phyloP scores from a whole-genome alignment of 2,113 vertebrate species.

The Fregetta grallaria region DNA sequence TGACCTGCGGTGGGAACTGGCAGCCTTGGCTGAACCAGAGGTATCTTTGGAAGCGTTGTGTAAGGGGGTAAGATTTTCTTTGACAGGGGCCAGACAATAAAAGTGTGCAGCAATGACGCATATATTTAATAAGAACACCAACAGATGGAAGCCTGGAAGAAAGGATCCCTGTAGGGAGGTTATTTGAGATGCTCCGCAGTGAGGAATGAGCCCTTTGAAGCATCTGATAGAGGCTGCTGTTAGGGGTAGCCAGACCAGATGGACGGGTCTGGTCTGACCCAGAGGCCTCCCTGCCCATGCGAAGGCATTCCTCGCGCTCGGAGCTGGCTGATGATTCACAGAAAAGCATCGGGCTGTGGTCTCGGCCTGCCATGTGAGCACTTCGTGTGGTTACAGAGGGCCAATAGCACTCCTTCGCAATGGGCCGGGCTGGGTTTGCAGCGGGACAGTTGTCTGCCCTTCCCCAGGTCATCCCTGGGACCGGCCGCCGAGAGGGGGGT shows the following conservation, averaged over 20 bases:
- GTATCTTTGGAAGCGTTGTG: not conserved
- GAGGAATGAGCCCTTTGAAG: constrained; percentile 28
- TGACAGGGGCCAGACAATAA: not conserved
- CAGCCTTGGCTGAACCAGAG: not conserved
- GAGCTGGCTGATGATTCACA: not conserved
- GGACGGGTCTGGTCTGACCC: not conserved
- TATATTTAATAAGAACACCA: not conserved
- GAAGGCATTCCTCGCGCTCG: not conserved
- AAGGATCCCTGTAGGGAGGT: constrained; percentile 7
- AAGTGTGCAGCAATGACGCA: not conserved
- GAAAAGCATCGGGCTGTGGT: not conserved
- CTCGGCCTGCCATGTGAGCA: not conserved
- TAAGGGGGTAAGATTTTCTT: not conserved
- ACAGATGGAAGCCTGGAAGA: not conserved
- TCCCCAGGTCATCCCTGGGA: not conserved
- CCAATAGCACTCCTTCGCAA: not conserved
- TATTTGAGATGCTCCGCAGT: not conserved
- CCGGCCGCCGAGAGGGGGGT: not conserved
- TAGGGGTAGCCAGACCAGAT: constrained; percentile 22
- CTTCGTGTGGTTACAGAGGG: not conserved
- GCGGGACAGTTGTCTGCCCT: not conserved
- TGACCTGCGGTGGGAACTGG: accelerated
- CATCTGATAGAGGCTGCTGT: not conserved
- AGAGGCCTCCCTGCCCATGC: not conserved
- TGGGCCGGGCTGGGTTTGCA: accelerated